Evolutionary conservation across 92 coral and sea anemone genomes (phyloP).

Genomic region (Hydrozoanthus gracilis): DNA sequence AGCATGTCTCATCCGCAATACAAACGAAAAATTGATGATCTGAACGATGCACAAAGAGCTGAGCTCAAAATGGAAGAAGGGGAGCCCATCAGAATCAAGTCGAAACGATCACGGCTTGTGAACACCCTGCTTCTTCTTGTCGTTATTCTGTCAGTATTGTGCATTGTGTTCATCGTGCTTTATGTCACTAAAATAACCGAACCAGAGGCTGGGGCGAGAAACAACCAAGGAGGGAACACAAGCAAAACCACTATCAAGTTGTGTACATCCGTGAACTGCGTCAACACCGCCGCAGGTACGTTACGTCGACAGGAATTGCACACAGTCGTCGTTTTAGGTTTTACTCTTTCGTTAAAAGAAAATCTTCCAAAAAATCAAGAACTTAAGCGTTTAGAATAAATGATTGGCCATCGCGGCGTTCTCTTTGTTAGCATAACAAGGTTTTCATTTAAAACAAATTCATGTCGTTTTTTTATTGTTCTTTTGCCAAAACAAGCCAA

Average conservation of each 20-base stretch:
- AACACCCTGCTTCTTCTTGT: slow-evolving; percentile 42
- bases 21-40: slow-evolving; percentile 42
- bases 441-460: no score
- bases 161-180: slow-evolving; percentile 51
- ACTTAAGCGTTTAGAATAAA: no score
- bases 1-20: slow-evolving; percentile 43
- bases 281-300: slow-evolving; percentile 36
- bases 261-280: slow-evolving; percentile 9
- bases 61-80: slow-evolving; percentile 18
- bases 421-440: no score
- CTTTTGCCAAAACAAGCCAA: no score
- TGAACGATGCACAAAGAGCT: neutral
- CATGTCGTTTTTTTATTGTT: no score
- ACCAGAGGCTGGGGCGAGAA: neutral
- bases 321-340: no score
- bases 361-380: no score
- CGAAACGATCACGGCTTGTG: slow-evolving; percentile 53
- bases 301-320: no score
- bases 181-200: neutral
- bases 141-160: slow-evolving; percentile 39
- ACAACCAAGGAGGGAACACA: neutral
- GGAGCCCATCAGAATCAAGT: neutral
- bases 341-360: no score
- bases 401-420: no score
- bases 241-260: neutral